Evolutionary conservation across 2,888 invertebrate species (phyloP), one percentile per base, ranked within the genome.

Genomic region (Pteria penguin): DNA sequence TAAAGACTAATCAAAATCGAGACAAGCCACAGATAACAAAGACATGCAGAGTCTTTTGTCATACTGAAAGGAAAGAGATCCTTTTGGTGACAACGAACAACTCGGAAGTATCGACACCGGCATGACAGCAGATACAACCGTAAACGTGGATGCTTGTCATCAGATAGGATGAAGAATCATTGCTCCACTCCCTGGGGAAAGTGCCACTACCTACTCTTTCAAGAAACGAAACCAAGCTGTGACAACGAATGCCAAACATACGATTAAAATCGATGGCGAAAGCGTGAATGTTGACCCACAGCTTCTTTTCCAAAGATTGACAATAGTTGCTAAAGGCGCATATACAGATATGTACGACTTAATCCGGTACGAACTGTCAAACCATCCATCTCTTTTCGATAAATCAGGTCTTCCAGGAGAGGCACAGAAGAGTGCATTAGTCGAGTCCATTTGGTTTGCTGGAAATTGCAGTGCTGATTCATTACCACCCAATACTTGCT

Each of bases 271-370:
- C 18, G 61, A 57, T 29, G 74, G 63, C 0, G 80, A 81, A 26
- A 27, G 32, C 22, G 54, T 82, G 4, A n/a, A 75, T n/a, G 66
- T 82, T 22, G 84, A 85, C 62, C 78, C 81, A 24, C 79, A 81
- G 33, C 76, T 83, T 22, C 58, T 82, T n/a, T 82, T 84, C 63
- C 82, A 84, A 60, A 45, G 76, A 26, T 54, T 81, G 11, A 26
- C 75, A 4, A 69, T 75, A 14, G 82, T 67, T 24, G 65, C 75
- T 5, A 33, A 68, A 14, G 36, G n/a, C 14, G 29, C 33, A 18
- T 2, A 27, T 31, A 32, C 26, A 75, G 71, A 62, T 45, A 26
- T 32, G 24, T 45, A 52, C 0, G 71, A 54, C n/a, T 27, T 71
- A 8, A 55, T 83, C 58, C 52, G 75, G 27, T 84, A 74, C 75